Evolutionary conservation across 2,888 invertebrate genomes (phyloP).

Genomic region (Eristalis intricaria): DNA sequence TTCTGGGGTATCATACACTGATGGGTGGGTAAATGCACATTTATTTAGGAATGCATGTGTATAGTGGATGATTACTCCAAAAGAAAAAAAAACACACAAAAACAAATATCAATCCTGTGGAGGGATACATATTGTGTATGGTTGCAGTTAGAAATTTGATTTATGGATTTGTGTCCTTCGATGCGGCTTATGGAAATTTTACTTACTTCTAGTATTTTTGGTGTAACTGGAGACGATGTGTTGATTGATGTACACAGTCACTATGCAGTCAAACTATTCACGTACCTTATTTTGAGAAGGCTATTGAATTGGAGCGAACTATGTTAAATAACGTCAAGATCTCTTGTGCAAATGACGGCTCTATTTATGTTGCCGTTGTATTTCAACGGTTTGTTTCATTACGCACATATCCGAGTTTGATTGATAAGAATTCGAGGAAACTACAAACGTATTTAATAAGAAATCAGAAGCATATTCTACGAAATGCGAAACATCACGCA

Average conservation of each 20-base stretch:
- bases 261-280: background rate
- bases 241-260: background rate
- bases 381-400: background rate
- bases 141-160: background rate
- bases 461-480: background rate
- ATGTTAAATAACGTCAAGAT: background rate
- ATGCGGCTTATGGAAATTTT: background rate
- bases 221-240: background rate
- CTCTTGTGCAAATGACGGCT: background rate
- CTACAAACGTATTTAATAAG: background rate
- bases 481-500: background rate
- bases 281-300: background rate
- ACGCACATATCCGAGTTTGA: background rate
- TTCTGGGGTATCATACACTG: conserved; percentile 22
- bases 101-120: conserved; percentile 50
- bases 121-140: background rate
- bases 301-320: background rate
- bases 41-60: conserved; percentile 35
- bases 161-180: background rate
- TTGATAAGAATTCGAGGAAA: background rate
- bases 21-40: background rate
- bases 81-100: conserved; percentile 7
- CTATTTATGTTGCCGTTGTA: background rate
- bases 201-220: background rate
- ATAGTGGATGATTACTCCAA: conserved; percentile 28